A percentile compares a stretch with the other conserved stretches of the same genome.
Evolutionary conservation across 2,797 vertebrate species (phyloP).

Genomic region (Garrulus glandarius): DNA sequence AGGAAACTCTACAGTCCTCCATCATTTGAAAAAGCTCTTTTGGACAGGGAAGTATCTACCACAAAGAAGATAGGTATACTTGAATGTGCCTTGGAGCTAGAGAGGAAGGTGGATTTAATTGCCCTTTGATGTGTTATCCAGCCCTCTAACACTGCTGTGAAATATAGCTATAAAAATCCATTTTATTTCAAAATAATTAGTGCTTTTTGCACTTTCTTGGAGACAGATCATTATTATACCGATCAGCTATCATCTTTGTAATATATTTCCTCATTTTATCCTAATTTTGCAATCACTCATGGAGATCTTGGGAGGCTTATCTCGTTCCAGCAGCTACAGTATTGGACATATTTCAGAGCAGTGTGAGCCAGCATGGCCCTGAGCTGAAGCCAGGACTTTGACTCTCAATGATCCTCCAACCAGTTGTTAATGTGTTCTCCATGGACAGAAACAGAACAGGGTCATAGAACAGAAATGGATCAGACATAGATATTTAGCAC

Average conservation of each 20-base stretch:
- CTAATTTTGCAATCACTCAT: not conserved
- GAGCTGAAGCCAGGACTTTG: not conserved
- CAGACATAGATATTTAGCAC: not conserved
- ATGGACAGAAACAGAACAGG: not conserved
- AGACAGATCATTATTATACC: not conserved
- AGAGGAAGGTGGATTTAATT: not conserved
- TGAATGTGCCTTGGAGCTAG: not conserved
- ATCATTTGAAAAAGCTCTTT: not conserved
- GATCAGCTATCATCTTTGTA: not conserved
- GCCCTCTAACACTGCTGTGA: not conserved
- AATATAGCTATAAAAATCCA: not conserved
- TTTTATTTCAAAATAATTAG: not conserved
- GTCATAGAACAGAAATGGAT: not conserved
- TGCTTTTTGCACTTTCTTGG: not conserved
- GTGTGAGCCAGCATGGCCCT: not conserved
- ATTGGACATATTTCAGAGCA: not conserved
- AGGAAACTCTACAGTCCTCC: not conserved
- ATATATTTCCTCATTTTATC: conserved; percentile 1
- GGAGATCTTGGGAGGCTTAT: not conserved
- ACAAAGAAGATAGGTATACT: not conserved
- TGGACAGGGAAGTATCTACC: not conserved
- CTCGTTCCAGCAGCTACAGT: not conserved
- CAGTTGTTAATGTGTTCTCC: not conserved
- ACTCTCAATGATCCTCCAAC: not conserved
- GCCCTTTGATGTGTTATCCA: not conserved